Percentiles rank a stretch among this genome's conserved stretches.
phyloP scores from a whole-genome alignment of 2,888 invertebrate species.

The Podabrus alpinus region DNA sequence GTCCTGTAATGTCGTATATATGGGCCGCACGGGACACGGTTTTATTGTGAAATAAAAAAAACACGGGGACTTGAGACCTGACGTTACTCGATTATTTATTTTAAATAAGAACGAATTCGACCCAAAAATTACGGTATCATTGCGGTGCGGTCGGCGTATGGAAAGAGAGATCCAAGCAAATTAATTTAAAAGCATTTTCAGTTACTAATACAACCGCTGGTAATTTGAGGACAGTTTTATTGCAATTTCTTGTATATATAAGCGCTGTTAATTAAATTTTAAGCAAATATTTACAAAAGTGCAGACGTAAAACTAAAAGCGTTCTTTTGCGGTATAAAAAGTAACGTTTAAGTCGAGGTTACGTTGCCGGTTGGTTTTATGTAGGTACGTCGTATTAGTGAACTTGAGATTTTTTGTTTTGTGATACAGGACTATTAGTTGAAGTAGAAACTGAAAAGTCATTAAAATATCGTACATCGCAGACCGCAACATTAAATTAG shows the following conservation, averaged over 20 bases:
- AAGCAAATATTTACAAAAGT: slow-evolving; percentile 4
- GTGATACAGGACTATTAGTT: slow-evolving; percentile 30
- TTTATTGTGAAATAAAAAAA: not conserved
- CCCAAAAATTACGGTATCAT: not conserved
- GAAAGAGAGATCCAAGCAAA: not conserved
- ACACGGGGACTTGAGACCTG: not conserved
- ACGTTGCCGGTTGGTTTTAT: not conserved
- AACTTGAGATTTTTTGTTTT: slow-evolving; percentile 13
- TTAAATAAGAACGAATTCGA: not conserved
- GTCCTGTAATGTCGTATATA: not conserved
- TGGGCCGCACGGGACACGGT: not conserved
- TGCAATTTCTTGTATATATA: not conserved
- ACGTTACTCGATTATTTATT: not conserved
- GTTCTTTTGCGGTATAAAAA: not conserved
- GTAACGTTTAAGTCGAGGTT: not conserved
- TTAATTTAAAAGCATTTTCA: not conserved
- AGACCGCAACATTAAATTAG: slow-evolving; percentile 48
- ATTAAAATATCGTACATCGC: slow-evolving; percentile 46
- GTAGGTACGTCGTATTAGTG: too few relatives aligned
- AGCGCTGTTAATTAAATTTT: not conserved
- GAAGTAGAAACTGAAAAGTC: slow-evolving; percentile 41
- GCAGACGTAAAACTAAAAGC: not conserved
- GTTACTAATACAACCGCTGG: not conserved
- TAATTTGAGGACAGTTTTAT: not conserved
- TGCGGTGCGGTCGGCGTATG: not conserved